Base-by-base conservation (phyloP, 1,140 invertebrate species). In the Anastrepha obliqua region DNA sequence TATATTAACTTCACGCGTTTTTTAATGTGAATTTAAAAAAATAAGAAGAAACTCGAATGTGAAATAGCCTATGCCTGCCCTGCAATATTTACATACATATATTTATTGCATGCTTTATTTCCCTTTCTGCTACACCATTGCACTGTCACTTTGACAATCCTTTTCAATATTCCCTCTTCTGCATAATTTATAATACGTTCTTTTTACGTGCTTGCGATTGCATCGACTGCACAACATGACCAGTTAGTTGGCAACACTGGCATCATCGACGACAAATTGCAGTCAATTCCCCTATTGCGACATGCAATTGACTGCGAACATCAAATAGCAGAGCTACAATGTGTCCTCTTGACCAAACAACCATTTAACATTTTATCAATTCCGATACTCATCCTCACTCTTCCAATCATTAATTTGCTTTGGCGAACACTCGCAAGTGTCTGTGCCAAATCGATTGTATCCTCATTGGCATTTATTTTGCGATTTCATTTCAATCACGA, bases 361-460 rank as follows among this genome's bases (percentile, higher is more conserved):
- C 47, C 74, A 81, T 81, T 81, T 81, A 81, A 9, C 74, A 51
- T 81, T 81, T 81, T 81, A 81, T 81, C 74, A 81, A 55, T 81
- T 81, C 74, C 74, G 42, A 74, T 29, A 67, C 64, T 67, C 29
- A 67, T 11, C 6, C 74, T 20, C 51, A 5, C 44, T 4, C 13
- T 8, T 17, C 2, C 67, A 62, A 29, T 81, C 74, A 44, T 74
- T 74, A 74, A 74, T 74, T 74, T 29, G 13, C 67, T 74, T 74
- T 74, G 67, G 67, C 5, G 67, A 44, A 39, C 67, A 17, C 67
- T 5, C 67, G 0, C 47, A 74, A 74, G 67, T 47, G 67, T 74
- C 67, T 44, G 67, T 47, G 42, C 17, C 67, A 74, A 74, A 74
- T 44, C 67, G 67, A 74, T 55, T 81, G 74, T 42, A 81, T 51